These are phyloP conservation scores for Typhlichthys eigenmanni DNA, from an alignment of 2,797 vertebrate species.

Conservation along the genomic window DNA sequence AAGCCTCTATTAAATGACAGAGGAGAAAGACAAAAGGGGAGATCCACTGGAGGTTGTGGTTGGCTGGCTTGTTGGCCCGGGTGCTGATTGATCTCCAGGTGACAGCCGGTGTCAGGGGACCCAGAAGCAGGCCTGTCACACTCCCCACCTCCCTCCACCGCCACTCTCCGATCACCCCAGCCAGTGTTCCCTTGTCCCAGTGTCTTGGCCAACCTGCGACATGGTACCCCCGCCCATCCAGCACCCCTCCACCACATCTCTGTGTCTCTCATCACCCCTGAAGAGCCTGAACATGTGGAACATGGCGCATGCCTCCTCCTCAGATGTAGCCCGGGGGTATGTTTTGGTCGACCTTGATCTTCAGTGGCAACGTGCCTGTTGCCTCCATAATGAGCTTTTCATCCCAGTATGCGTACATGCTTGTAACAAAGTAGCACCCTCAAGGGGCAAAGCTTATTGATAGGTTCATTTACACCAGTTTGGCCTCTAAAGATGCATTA, in stretches of 20 bases:
- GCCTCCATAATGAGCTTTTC: no score
- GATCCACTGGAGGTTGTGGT: conserved; percentile 47
- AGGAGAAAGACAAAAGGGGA: conserved; percentile 36
- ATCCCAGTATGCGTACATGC: no score
- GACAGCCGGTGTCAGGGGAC: conserved; percentile 70
- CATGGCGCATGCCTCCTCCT: conserved; percentile 8
- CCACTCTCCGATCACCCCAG: conserved; percentile 8
- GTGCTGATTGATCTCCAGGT: conserved; percentile 73
- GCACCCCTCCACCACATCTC: no score
- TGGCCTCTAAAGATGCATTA: no score
- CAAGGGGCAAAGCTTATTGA: no score
- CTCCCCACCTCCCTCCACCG: conserved; percentile 10
- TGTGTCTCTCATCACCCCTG: no score
- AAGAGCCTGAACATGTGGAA: no score
- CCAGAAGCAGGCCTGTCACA: conserved; percentile 59
- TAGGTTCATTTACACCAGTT: no score
- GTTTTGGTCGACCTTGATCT: conserved; percentile 57
- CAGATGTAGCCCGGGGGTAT: conserved; percentile 53
- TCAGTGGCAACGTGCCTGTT: conserved; percentile 5
- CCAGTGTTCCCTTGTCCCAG: neutral
- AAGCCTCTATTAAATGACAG: conserved; percentile 1
- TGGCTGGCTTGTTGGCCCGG: conserved; percentile 44
- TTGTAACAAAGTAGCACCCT: no score
- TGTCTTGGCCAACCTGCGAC: neutral
- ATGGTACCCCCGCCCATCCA: no score